These are phyloP conservation scores for Melospiza georgiana DNA, from an alignment of 2,113 vertebrate species.

Conservation along the genomic window DNA sequence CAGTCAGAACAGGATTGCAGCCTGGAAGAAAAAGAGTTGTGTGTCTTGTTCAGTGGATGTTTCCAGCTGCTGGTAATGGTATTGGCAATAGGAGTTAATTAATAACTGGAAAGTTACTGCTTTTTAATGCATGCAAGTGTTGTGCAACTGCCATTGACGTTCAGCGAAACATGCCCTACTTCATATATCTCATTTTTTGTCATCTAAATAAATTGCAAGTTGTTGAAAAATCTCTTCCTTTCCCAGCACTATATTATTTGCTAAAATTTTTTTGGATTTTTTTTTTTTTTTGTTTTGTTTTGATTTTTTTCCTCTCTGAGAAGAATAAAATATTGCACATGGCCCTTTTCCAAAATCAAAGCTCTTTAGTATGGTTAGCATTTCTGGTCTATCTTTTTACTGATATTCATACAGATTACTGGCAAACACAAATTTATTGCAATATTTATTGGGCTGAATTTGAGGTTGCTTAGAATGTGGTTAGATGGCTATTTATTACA, in stretches of 20 bases:
- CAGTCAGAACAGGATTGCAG: background rate
- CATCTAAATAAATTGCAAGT: background rate
- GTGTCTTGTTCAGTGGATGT: background rate
- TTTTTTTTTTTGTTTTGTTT: background rate
- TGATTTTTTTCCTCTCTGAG: background rate
- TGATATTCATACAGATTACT: constrained; percentile 3
- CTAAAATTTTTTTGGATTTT: background rate
- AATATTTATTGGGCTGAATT: constrained; percentile 14
- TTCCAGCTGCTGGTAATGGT: background rate
- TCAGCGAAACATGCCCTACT: background rate
- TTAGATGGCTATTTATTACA: constrained; percentile 51
- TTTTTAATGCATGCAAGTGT: background rate
- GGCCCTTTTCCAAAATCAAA: background rate
- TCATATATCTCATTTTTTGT: background rate
- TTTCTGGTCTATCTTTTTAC: background rate
- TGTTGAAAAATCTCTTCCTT: background rate
- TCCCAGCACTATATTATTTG: background rate
- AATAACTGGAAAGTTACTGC: background rate
- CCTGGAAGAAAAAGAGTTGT: background rate
- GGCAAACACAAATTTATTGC: background rate
- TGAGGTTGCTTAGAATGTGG: constrained; percentile 49
- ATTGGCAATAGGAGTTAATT: background rate
- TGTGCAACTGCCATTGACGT: fast-evolving
- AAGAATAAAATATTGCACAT: background rate
- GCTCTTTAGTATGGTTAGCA: background rate